These are phyloP conservation scores for Melospiza georgiana DNA, from an alignment of 2,113 vertebrate species.

Conservation along the genomic window DNA sequence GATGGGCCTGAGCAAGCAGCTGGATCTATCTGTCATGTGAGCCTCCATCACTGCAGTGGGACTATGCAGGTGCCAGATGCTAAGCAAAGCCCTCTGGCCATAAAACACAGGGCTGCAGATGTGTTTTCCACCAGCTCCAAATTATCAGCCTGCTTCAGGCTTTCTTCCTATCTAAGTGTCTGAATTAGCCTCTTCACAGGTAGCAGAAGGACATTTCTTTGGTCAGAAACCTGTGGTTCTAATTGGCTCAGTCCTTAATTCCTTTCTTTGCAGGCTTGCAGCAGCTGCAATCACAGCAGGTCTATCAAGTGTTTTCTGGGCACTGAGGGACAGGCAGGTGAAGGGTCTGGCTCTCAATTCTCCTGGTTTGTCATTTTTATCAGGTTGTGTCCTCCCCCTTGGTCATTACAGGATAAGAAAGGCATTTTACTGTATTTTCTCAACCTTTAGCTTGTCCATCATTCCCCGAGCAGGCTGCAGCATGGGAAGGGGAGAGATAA, in stretches of 20 bases:
- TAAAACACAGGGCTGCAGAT: not conserved
- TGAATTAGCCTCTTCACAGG: not conserved
- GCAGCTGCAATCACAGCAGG: not conserved
- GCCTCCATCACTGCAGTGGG: not conserved
- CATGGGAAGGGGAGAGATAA: not conserved
- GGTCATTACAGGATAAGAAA: conserved; percentile 56
- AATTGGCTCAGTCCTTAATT: not conserved
- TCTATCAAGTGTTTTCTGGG: not conserved
- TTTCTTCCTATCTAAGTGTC: not conserved
- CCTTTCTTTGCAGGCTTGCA: not conserved
- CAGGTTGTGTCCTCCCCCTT: conserved; percentile 2
- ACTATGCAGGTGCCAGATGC: not conserved
- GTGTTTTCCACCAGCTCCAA: not conserved
- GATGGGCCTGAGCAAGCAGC: not conserved
- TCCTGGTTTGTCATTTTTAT: conserved; percentile 54
- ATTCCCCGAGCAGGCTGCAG: not conserved
- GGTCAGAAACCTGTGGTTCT: not conserved
- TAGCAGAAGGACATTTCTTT: not conserved
- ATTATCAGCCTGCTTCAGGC: not conserved
- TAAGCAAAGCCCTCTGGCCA: not conserved
- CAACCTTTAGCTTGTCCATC: conserved; percentile 44
- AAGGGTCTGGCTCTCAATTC: conserved; percentile 22
- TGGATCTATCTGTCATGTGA: not conserved
- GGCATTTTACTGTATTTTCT: conserved; percentile 52
- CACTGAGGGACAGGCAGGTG: conserved; percentile 22